Conservation (phyloP, 1,140 invertebrate genomes). For the Drosophila orena region DNA sequence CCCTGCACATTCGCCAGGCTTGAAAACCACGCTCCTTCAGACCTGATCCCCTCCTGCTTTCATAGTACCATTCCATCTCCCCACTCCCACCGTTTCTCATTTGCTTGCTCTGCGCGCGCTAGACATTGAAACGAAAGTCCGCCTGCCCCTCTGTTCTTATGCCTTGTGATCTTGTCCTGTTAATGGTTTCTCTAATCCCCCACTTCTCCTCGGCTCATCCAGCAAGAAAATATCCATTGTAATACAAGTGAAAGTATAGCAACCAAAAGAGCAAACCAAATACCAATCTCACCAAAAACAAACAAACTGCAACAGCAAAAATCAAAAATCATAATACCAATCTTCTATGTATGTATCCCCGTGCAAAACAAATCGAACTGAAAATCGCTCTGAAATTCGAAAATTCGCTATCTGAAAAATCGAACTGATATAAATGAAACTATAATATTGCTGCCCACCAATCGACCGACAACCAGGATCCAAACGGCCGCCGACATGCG, state of each 20-base stretch:
- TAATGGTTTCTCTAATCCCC: constrained; percentile 66
- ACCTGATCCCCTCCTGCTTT: constrained; percentile 24
- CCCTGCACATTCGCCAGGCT: constrained; percentile 72
- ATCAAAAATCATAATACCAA: constrained; percentile 74
- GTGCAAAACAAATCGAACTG: constrained; percentile 42
- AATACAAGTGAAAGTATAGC: constrained; percentile 84
- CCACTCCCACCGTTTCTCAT: constrained; percentile 59
- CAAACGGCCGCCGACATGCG: constrained; percentile 72
- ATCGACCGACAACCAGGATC: constrained; percentile 43
- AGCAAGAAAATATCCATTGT: constrained; percentile 82
- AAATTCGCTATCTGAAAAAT: constrained; percentile 35
- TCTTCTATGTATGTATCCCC: constrained; percentile 81
- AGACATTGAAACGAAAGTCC: constrained; percentile 7
- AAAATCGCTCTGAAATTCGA: constrained; percentile 21
- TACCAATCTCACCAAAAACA: constrained; percentile 44
- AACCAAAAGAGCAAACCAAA: constrained; percentile 74
- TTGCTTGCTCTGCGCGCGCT: constrained; percentile 75
- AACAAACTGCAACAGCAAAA: constrained; percentile 53
- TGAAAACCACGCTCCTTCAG: not conserved
- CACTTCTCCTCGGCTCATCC: constrained; percentile 59
- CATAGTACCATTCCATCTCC: constrained; percentile 13
- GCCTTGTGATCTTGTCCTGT: constrained; percentile 46
- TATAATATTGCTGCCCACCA: constrained; percentile 34
- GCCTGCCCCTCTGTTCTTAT: constrained; percentile 28
- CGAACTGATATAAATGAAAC: constrained; percentile 29